Evolutionary conservation across 2,888 invertebrate species (phyloP), one percentile per base, ranked within the genome.

Genomic region (Tetheella fluctuosa): DNA sequence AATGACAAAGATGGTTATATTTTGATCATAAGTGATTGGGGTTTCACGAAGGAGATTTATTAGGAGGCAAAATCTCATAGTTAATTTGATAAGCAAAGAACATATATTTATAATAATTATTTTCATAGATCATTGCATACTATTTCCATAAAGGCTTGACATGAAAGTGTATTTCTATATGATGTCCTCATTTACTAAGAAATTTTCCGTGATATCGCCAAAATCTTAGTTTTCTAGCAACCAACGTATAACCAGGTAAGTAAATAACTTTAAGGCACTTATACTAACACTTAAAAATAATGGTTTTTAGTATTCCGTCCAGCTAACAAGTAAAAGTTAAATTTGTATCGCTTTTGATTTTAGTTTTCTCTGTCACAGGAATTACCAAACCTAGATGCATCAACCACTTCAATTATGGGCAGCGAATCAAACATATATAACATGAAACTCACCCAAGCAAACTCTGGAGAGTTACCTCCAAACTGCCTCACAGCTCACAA

Each of bases 401-500:
- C 93, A 1, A 90, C 91, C 0, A 84, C 91, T 12, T 92, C 93
- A 0, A 85, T 91, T 73, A 92, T 93, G 88, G 93, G 93, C 23
- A 93, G 93, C 62, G 93, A 93, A 74, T 89, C 93, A 0, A 91
- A 91, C 64, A 90, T 91, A 0, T 92, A 91, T 76, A 85, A 90
- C 64, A 85, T 88, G 74, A 90, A 91, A 65, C 71, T 89, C 0
- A 64, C 75, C 0, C 79, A 82, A 59, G 74, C 63, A 0, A 73
- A 77, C 59, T 57, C 69, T 12, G 30, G 67, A 0, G 80, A 85
- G 30, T 59, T 69, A 0, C 61, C 71, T 1, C 67, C 69, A 3
- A 70, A 62, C 28, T 66, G 67, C 15, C 63, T 85, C 2, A 86
- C 88, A 72, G 74, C 80, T 30, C 89, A 88, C 67, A 86, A 81